phyloP scores from a whole-genome alignment of 2,113 vertebrate genomes.

The Pelodiscus sinensis region DNA sequence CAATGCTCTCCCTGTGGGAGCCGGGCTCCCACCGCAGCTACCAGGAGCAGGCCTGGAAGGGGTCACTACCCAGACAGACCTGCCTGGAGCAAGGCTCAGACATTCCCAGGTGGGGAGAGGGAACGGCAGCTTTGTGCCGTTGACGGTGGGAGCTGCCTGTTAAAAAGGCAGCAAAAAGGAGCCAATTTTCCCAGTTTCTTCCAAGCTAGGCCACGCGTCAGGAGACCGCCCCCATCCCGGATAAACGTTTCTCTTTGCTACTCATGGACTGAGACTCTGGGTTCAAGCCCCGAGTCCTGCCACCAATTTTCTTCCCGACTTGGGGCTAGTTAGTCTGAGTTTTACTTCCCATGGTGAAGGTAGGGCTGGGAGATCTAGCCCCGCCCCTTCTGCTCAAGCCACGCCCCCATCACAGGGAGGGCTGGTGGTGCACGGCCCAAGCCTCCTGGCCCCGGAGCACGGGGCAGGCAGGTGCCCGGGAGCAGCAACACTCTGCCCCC shows the following conservation, averaged over 20 bases:
- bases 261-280: not conserved
- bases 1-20: rapidly evolving
- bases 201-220: not conserved
- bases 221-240: too few relatives aligned
- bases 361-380: too few relatives aligned
- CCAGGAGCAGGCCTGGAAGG: not conserved
- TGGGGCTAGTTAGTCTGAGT: not conserved
- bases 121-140: not conserved
- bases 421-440: too few relatives aligned
- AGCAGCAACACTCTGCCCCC: too few relatives aligned
- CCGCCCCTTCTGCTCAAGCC: too few relatives aligned
- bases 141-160: not conserved
- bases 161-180: not conserved
- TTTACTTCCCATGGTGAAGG: too few relatives aligned
- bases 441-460: too few relatives aligned
- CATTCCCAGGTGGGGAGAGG: not conserved
- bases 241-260: not conserved
- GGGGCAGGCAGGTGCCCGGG: too few relatives aligned
- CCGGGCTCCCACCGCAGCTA: rapidly evolving
- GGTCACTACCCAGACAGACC: too few relatives aligned
- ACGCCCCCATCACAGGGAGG: too few relatives aligned
- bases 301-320: not conserved
- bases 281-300: not conserved
- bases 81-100: too few relatives aligned
- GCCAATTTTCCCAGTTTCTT: not conserved